Conservation (phyloP, 2,797 vertebrate genomes). For the Gallinago stenura region DNA sequence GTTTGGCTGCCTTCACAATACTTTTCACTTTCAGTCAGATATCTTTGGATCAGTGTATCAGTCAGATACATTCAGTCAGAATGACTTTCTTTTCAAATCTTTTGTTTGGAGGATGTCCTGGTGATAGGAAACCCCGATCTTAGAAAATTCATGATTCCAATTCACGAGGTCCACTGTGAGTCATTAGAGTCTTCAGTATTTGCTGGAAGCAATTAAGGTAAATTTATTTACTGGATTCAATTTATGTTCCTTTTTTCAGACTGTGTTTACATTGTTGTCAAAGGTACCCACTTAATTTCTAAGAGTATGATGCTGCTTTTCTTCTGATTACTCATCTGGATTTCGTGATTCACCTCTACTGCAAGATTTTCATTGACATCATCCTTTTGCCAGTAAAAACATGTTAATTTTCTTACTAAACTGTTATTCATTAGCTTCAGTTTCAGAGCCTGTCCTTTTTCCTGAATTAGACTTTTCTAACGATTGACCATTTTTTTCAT, state of each 20-base stretch:
- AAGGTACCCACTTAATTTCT: neutral
- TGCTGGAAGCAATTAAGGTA: neutral
- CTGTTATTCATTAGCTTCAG: neutral
- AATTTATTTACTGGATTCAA: neutral
- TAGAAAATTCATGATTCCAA: neutral
- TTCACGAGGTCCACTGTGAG: neutral
- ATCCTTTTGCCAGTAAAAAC: conserved; percentile 65
- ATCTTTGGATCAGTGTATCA: no score
- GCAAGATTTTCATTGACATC: conserved; percentile 64
- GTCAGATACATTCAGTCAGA: neutral
- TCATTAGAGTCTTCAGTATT: neutral
- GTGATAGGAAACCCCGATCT: neutral
- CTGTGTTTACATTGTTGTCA: neutral
- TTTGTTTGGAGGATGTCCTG: conserved; percentile 6
- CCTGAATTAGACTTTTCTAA: neutral
- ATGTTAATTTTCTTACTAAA: conserved; percentile 38
- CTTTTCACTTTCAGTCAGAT: neutral
- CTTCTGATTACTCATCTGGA: conserved; percentile 62
- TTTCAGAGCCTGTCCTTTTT: conserved; percentile 5
- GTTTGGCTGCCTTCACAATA: neutral
- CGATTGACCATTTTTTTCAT: neutral
- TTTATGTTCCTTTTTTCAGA: neutral
- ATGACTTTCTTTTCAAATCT: neutral
- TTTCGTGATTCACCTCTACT: conserved; percentile 66
- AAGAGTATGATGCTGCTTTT: neutral